These are phyloP conservation scores for Drosophila sordidula DNA, from an alignment of 2,888 invertebrate genomes.

Conservation along the genomic window DNA sequence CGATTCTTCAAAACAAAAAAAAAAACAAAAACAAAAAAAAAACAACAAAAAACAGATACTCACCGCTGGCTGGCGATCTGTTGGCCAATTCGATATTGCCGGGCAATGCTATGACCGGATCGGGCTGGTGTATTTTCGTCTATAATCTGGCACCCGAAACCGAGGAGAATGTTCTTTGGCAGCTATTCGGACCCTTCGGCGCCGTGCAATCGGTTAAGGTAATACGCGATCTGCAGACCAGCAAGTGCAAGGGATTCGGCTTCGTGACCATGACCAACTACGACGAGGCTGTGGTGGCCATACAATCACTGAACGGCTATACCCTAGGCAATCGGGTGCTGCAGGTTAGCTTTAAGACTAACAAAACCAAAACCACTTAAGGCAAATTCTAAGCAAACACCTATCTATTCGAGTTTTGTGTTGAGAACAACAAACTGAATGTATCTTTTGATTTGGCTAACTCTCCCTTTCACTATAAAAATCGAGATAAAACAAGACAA, in stretches of 20 bases:
- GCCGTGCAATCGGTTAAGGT: slow-evolving; percentile 99
- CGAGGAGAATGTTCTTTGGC: slow-evolving; percentile 98
- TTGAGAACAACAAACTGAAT: slow-evolving; percentile 21
- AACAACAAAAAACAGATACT: slow-evolving; percentile 85
- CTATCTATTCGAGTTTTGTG: slow-evolving; percentile 16
- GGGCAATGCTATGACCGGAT: slow-evolving; percentile 93
- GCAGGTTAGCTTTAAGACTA: slow-evolving; percentile 98
- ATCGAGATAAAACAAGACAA: not conserved
- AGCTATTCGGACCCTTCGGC: slow-evolving; percentile 98
- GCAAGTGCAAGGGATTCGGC: slow-evolving; percentile 99
- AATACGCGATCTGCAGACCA: slow-evolving; percentile 96
- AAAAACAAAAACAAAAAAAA: slow-evolving; percentile 1
- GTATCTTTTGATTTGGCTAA: slow-evolving; percentile 32
- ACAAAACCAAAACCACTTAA: slow-evolving; percentile 90
- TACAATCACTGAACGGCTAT: slow-evolving; percentile 98
- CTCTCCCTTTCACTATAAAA: slow-evolving; percentile 2
- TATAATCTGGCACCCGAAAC: slow-evolving; percentile 98
- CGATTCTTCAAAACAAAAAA: not conserved
- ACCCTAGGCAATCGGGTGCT: slow-evolving; percentile 97
- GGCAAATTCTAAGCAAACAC: slow-evolving; percentile 5
- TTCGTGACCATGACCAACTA: slow-evolving; percentile 99
- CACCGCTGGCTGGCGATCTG: slow-evolving; percentile 93
- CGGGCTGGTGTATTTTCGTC: slow-evolving; percentile 93
- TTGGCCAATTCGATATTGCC: slow-evolving; percentile 91
- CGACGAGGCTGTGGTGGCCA: slow-evolving; percentile 98